Evolutionary conservation across 2,888 invertebrate species (phyloP).

Genomic region (Acleris emargana): DNA sequence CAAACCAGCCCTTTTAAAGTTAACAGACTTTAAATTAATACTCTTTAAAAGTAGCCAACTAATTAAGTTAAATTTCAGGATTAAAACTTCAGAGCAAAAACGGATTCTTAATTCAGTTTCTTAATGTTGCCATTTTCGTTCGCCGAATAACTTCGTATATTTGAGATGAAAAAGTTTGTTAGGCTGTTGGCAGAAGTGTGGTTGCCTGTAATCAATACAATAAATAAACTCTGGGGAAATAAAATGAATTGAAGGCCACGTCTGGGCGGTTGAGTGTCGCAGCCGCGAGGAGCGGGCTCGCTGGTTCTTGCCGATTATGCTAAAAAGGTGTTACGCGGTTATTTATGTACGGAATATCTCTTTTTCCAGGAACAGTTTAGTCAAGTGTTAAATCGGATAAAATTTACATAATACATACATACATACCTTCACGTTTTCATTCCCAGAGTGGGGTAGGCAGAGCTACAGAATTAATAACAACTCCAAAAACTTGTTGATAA

Average conservation of each 20-base stretch:
- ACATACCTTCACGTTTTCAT: too few species aligned
- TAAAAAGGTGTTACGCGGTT: slow-evolving; percentile 14
- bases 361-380: neutral
- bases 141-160: slow-evolving; percentile 36
- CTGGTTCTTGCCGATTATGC: slow-evolving; percentile 26
- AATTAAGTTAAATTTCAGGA: neutral
- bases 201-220: slow-evolving; percentile 43
- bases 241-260: slow-evolving; percentile 59
- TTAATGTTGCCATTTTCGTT: slow-evolving; percentile 6
- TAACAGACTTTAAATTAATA: slow-evolving; percentile 7
- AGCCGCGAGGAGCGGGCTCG: slow-evolving; percentile 54
- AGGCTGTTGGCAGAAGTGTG: slow-evolving; percentile 14
- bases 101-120: neutral
- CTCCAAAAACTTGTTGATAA: too few species aligned
- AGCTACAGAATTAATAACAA: too few species aligned
- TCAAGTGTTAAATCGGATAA: neutral
- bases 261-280: slow-evolving; percentile 53
- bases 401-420: too few species aligned
- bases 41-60: slow-evolving; percentile 5
- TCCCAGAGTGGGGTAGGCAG: too few species aligned
- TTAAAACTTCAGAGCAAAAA: slow-evolving; percentile 2
- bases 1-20: neutral
- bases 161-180: slow-evolving; percentile 32
- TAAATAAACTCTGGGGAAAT: slow-evolving; percentile 56
- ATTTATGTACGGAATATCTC: slow-evolving; percentile 7